Evolutionary conservation across 2,113 vertebrate species (phyloP), one percentile per base, ranked within the genome.

Genomic region (Parus major): DNA sequence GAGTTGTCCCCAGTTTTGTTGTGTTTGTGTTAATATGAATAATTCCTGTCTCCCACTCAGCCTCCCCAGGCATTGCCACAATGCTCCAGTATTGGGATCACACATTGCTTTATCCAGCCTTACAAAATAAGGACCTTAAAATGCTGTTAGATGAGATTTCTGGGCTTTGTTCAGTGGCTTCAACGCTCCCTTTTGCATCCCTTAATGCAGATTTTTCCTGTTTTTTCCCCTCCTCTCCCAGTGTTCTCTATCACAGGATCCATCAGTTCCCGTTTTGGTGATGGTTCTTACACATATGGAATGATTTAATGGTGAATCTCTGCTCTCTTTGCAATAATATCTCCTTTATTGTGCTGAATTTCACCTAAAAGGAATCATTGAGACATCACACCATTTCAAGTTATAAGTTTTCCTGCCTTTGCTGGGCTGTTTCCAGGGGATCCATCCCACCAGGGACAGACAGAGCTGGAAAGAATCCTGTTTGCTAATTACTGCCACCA

Each of bases 401-500:
- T 90, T 72, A 5, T 25, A 23, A 31, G 29, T 28, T 47, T 59
- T 66, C 47, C 82, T 81, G 68, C 44, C 52, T 92, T 79, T 61
- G 65, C 29, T 77, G 63, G 41, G 23, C 47, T 44, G 36, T 84
- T 82, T 96, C 92, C 35, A 47, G 76, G 70, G 75, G 69, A 81
- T 61, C 27, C 63, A 63, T 65, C 33, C 82, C 84, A 79, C 25
- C 47, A 64, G 88, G 61, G 69, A 87, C 12, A 92, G 71, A 6
- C 46, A 72, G 64, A 73, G 85, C 69, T 53, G 47, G 90, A 75
- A 90, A 31, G 69, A 72, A 61, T 70, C 63, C 80, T 72, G 68
- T 42, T 91, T 90, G 29, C 49, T 91, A 88, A 90, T 97, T 92
- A 29, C 85, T 91, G 86, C 70, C 79, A 60, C 41, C 80, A 49